Percentiles rank a stretch among this genome's conserved stretches.
These are phyloP conservation scores for Chloropsis hardwickii DNA, from an alignment of 2,113 vertebrate species.

Conservation along the genomic window DNA sequence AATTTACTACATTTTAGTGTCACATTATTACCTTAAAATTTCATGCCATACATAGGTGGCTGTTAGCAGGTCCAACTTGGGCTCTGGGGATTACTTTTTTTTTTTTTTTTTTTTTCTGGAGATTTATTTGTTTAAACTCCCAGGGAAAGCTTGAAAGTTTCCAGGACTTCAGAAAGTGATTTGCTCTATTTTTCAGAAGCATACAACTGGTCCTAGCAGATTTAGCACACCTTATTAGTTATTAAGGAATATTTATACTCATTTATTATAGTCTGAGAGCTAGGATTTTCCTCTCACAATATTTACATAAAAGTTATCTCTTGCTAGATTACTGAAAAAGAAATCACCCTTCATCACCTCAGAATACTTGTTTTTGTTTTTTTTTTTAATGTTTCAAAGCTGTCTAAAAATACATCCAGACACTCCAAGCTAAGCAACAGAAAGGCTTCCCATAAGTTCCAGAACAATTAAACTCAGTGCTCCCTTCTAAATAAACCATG, in stretches of 20 bases:
- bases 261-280: neutral
- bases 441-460: constrained; percentile 6
- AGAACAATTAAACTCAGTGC: neutral
- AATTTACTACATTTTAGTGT: neutral
- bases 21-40: neutral
- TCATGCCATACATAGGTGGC: neutral
- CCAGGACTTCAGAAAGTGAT: neutral
- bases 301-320: neutral
- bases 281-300: neutral
- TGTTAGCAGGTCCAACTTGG: neutral
- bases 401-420: neutral
- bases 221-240: neutral
- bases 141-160: neutral
- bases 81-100: neutral
- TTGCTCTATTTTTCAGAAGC: neutral
- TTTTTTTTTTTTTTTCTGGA: neutral
- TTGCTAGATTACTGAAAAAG: neutral
- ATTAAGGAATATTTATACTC: neutral
- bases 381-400: neutral
- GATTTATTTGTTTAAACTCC: neutral
- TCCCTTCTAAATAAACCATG: constrained; percentile 11
- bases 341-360: neutral
- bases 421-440: neutral
- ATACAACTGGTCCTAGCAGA: neutral
- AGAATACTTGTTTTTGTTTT: neutral